Evolutionary conservation across 2,888 invertebrate species (phyloP), one percentile per base, ranked within the genome.

Genomic region (Formica aserva): DNA sequence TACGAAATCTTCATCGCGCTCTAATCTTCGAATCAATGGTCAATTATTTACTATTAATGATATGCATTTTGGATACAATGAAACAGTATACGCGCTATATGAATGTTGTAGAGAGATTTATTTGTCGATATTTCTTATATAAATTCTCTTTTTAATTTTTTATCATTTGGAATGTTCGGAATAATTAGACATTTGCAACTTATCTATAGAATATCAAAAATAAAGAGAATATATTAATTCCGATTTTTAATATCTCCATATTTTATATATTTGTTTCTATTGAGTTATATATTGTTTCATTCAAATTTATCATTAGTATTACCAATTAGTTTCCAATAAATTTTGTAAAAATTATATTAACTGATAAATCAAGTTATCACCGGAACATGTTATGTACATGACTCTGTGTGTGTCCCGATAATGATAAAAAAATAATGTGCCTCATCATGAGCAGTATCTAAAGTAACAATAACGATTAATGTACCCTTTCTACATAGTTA

Each of bases 391-490:
- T 72, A 26, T 11, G 22, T 55, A 35, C 9, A 55, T 18, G 41
- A n/a, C 2, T 45, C 22, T 48, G 6, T 35, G 32, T 35, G 6
- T 35, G 8, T n/a, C 3, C n/a, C 32, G 29, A 41, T 26, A 66
- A 6, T 15, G 18, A 65, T 6, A 38, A 57, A 57, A 35, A 57
- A 41, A 26, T 22, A 22, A 69, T 26, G 9, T 35, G 55, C 18
- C 38, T 52, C 38, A 26, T 5, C 35, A 15, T 57, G 8, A 13
- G 8, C 29, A 15, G 1, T 69, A 78, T 57, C 78, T 66, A 71
- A n/a, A 57, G 9, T 41, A 55, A 67, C 18, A 77, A 57, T 71
- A 41, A 78, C 35, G 26, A 78, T 60, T 60, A 78, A 78, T 71
- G 45, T 41, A 45, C 22, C 45, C 71, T 52, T 52, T 52, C 52